Evolutionary conservation across 2,113 vertebrate species (phyloP).

Genomic region (Channa argus): DNA sequence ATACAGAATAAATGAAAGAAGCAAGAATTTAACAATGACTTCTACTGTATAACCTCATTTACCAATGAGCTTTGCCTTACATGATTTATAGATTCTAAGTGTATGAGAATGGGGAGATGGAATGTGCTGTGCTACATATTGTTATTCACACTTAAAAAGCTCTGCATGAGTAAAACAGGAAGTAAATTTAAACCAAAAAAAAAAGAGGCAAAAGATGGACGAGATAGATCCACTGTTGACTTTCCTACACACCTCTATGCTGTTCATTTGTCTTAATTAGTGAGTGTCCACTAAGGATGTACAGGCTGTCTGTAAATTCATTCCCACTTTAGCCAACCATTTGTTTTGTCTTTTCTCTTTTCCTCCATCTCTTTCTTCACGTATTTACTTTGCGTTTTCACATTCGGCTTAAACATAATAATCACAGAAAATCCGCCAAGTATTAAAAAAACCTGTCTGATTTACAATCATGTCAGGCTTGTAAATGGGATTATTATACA

Average conservation of each 20-base stretch:
- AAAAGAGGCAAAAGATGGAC: constrained; percentile 67
- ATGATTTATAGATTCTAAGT: constrained; percentile 78
- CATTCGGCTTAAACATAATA: background rate
- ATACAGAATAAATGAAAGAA: constrained; percentile 69
- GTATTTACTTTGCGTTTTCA: constrained; percentile 36
- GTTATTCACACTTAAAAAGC: constrained; percentile 38
- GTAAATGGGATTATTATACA: too few relatives aligned
- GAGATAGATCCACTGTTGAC: constrained; percentile 58
- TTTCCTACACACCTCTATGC: constrained; percentile 49
- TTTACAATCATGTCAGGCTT: too few relatives aligned
- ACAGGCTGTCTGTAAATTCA: constrained; percentile 53
- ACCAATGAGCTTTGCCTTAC: constrained; percentile 62
- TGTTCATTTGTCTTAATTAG: constrained; percentile 80
- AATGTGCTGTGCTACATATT: constrained; percentile 43
- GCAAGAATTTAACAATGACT: constrained; percentile 61
- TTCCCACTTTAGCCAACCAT: constrained; percentile 26
- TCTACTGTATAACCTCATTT: constrained; percentile 68
- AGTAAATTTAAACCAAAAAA: constrained; percentile 50
- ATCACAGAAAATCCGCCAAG: background rate
- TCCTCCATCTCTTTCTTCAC: constrained; percentile 9
- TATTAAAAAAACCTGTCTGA: background rate
- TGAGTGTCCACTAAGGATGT: constrained; percentile 46
- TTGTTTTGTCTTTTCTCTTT: constrained; percentile 42
- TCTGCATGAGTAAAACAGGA: constrained; percentile 38
- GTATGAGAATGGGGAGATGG: constrained; percentile 49